phyloP scores from a whole-genome alignment of 2,797 vertebrate species.

The Mico argentatus region DNA sequence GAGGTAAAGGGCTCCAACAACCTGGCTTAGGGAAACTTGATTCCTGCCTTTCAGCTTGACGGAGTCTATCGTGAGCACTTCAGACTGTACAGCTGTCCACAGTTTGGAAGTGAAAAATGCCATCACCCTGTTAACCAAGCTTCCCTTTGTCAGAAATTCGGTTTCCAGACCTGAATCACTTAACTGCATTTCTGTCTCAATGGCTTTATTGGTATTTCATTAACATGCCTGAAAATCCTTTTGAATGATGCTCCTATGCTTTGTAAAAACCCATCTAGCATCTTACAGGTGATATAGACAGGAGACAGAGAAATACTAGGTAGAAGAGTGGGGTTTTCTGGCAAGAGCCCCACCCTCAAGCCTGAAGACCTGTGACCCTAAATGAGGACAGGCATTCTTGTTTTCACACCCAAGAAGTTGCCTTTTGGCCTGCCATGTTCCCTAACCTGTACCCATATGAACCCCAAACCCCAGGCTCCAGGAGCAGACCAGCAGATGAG shows the following conservation, averaged over 20 bases:
- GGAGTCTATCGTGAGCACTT: neutral
- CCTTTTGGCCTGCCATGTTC: neutral
- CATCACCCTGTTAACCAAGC: neutral
- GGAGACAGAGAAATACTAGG: neutral
- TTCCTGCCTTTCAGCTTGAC: neutral
- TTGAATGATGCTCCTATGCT: neutral
- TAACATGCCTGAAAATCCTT: neutral
- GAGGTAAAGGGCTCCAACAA: neutral
- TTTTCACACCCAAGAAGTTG: neutral
- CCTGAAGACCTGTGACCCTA: neutral
- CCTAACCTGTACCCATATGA: neutral
- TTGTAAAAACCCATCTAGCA: neutral
- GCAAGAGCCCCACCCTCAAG: neutral
- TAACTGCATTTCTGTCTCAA: neutral
- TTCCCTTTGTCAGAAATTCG: neutral
- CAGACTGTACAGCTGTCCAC: neutral
- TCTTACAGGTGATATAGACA: neutral
- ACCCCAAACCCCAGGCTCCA: neutral
- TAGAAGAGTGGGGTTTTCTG: neutral
- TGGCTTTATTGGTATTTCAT: constrained; percentile 49
- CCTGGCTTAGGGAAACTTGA: neutral
- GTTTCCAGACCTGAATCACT: neutral
- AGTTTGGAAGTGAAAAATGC: constrained; percentile 5
- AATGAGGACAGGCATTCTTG: neutral
- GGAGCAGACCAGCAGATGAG: neutral